phyloP scores from a whole-genome alignment of 2,113 vertebrate species.

The Mastomys coucha region DNA sequence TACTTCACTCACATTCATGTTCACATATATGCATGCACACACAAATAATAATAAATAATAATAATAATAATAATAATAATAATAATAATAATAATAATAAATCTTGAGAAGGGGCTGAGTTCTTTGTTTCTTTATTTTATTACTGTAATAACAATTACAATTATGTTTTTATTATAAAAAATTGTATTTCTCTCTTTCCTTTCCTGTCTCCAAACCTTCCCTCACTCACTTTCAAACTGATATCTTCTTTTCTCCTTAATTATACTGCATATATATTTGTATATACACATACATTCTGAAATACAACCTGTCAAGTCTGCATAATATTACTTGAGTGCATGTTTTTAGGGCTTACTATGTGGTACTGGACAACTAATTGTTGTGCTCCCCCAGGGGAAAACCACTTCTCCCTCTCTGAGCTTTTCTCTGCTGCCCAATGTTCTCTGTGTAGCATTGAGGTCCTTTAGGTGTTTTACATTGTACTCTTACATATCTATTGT shows the following conservation, averaged over 20 bases:
- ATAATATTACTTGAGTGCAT: neutral
- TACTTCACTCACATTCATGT: neutral
- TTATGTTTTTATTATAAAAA: neutral
- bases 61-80: no score
- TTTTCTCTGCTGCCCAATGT: neutral
- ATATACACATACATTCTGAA: neutral
- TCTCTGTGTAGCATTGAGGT: neutral
- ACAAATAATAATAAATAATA: no score
- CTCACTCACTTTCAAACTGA: neutral
- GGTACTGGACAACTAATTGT: neutral
- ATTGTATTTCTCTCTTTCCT: neutral
- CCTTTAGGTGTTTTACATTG: neutral
- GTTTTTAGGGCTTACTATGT: neutral
- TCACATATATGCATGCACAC: accelerated
- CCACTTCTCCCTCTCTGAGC: no score
- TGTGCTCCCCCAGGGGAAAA: neutral
- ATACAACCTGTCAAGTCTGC: neutral
- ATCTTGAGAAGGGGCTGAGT: neutral
- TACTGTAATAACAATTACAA: no score
- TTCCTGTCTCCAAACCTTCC: neutral
- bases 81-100: neutral
- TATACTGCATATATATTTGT: neutral
- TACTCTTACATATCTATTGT: neutral
- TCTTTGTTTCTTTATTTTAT: neutral
- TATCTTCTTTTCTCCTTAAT: neutral